Evolutionary conservation across 2,113 vertebrate species (phyloP), one percentile per base, ranked within the genome.

Genomic region (Haemorhous mexicanus): DNA sequence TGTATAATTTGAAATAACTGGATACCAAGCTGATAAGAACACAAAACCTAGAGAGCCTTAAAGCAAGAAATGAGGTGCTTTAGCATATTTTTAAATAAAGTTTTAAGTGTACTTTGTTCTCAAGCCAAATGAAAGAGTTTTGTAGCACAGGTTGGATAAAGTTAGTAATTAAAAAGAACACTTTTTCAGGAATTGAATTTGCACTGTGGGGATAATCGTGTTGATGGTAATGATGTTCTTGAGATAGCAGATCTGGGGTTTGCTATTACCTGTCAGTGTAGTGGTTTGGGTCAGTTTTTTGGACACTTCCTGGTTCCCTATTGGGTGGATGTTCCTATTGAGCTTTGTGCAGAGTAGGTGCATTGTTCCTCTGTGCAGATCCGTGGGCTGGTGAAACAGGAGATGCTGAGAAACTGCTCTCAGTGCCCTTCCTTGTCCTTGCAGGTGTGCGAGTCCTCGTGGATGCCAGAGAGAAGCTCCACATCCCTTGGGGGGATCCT

Each of bases 391-490:
- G 9, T 73, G 67, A 93, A 81, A 89, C 16, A 64, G 83, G 32
- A 96, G 94, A 59, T 46, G 77, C 90, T 95, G 94, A 72, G 89
- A 95, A 96, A 73, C 72, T 37, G 39, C 95, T 72, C 72, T 23
- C 37, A 18, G 5, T 5, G 21, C 30, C 90, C 73, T 83, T 86
- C 90, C 59, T 6, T 94, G 67, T 90, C 64, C 11, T 85, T 68
- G 30, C 97, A 99, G 99, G 99, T 89, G 95, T 99, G 63, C 98
- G 99, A 83, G 99, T 99, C 91, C 95, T 99, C 74, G 99, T 99
- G 46, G 99, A 99, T 21, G 99, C 99, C 61, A 98, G 99, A 53
- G 99, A 99, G 97, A 99, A 99, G 96, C 98, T 99, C 87, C 99
- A 99, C 96, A 99, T 99, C 94, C 99, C 99, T 1, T 99, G 99